Conservation (phyloP, 2,113 vertebrate species). For the Haemorhous mexicanus region DNA sequence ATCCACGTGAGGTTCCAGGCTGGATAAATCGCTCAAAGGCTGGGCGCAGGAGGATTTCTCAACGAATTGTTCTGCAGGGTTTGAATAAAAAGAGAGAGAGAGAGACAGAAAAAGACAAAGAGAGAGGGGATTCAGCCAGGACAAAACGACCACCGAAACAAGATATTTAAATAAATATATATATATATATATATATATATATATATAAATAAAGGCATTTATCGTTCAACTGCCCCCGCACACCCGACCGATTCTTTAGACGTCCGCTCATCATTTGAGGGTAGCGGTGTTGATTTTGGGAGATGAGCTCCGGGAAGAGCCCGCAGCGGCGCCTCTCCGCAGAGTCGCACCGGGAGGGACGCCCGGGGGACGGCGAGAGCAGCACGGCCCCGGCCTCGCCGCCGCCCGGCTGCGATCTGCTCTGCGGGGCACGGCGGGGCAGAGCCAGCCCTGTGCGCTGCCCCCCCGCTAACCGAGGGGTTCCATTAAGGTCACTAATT, state of each 20-base stretch:
- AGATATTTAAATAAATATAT: neutral
- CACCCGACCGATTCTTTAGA: neutral
- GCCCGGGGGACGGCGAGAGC: neutral
- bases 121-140: neutral
- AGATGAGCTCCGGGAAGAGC: neutral
- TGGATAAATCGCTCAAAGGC: conserved; percentile 82
- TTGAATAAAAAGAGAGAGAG: neutral
- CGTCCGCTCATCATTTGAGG: neutral
- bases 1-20: conserved; percentile 84
- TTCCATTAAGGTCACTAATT: neutral
- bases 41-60: conserved; percentile 93
- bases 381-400: neutral
- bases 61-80: conserved; percentile 89
- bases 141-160: neutral
- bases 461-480: neutral
- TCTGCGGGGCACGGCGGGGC: neutral
- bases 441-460: neutral
- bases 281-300: neutral
- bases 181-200: fast-evolving
- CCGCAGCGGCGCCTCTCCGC: neutral
- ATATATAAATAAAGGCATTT: neutral
- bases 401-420: neutral
- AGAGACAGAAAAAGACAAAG: fast-evolving
- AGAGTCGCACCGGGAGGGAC: neutral
- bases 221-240: neutral